phyloP scores from a whole-genome alignment of 2,113 vertebrate genomes.

The Cyrtonyx montezumae region DNA sequence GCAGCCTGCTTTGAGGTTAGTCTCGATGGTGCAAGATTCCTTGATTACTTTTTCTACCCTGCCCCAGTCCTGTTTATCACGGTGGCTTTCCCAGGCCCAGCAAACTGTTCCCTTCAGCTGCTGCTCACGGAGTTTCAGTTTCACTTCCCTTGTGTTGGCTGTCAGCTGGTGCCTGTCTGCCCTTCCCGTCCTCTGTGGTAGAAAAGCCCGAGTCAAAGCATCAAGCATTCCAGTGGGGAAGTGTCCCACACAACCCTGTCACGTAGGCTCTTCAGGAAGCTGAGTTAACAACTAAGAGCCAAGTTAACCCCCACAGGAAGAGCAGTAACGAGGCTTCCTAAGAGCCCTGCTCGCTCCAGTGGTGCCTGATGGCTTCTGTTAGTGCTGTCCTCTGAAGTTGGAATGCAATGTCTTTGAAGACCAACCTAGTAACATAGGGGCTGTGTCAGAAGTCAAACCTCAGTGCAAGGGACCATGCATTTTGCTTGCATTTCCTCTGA shows the following conservation, averaged over 20 bases:
- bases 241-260: background rate
- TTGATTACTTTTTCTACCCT: background rate
- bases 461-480: conserved; percentile 41
- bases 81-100: background rate
- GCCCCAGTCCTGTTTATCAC: background rate
- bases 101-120: background rate
- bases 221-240: background rate
- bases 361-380: background rate
- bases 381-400: background rate
- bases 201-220: background rate
- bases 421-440: background rate
- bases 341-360: accelerated
- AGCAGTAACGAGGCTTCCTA: accelerated
- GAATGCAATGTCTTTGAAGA: background rate
- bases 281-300: background rate
- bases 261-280: background rate
- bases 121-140: background rate
- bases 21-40: background rate
- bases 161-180: background rate
- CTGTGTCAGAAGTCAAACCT: background rate
- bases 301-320: background rate
- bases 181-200: background rate
- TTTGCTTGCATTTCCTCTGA: conserved; percentile 48
- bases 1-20: conserved; percentile 35
- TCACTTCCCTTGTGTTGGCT: background rate